Evolutionary conservation across 2,113 vertebrate genomes (phyloP).

Genomic region (Mesocricetus auratus): DNA sequence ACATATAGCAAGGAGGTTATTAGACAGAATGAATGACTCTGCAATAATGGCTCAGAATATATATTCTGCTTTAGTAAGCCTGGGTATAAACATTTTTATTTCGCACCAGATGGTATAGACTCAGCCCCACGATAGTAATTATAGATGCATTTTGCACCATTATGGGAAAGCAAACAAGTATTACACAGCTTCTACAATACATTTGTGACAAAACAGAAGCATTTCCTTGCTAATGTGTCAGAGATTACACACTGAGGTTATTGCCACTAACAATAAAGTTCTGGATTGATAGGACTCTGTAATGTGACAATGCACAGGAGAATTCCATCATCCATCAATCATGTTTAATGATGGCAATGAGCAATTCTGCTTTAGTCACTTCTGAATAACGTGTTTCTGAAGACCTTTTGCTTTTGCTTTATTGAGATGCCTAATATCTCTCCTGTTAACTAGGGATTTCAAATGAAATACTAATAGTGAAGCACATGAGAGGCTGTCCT

Average conservation of each 20-base stretch:
- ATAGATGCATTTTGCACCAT: constrained; percentile 78
- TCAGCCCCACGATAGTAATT: constrained; percentile 72
- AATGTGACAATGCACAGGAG: constrained; percentile 55
- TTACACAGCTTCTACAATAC: constrained; percentile 74
- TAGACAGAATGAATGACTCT: constrained; percentile 64
- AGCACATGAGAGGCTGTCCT: not conserved
- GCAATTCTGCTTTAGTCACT: constrained; percentile 35
- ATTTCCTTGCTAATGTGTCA: constrained; percentile 73
- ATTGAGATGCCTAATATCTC: not conserved
- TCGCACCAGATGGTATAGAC: constrained; percentile 76
- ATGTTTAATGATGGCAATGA: constrained; percentile 50
- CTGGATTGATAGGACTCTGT: constrained; percentile 61
- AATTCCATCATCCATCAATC: constrained; percentile 58
- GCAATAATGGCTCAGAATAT: constrained; percentile 65
- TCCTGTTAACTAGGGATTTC: constrained; percentile 19
- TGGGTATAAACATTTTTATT: constrained; percentile 74
- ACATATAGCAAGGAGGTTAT: constrained; percentile 51
- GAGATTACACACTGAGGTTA: constrained; percentile 62
- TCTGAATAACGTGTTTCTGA: constrained; percentile 55
- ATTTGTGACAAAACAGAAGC: constrained; percentile 74
- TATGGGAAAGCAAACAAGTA: constrained; percentile 82
- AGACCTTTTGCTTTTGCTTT: constrained; percentile 22
- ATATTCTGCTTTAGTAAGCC: constrained; percentile 67
- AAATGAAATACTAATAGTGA: constrained; percentile 38
- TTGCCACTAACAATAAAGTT: constrained; percentile 68